Conservation (phyloP, 2,797 vertebrate genomes). For the Leptodactylus fallax region DNA sequence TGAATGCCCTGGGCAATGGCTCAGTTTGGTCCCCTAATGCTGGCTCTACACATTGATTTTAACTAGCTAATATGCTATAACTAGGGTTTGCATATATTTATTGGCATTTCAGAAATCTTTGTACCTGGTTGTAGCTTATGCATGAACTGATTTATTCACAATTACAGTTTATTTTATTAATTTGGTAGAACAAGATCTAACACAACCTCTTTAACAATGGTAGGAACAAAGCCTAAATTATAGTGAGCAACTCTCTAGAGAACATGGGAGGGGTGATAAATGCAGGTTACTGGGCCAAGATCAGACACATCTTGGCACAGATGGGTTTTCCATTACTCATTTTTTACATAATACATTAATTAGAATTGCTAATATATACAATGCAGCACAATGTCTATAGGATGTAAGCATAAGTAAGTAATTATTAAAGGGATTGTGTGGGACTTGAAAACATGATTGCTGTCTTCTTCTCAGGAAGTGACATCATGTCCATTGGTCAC, state of each 20-base stretch:
- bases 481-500: too few relatives aligned
- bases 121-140: not conserved
- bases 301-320: constrained; percentile 13
- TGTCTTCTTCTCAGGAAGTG: too few relatives aligned
- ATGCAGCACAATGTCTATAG: not conserved
- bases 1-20: too few relatives aligned
- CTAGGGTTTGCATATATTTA: too few relatives aligned
- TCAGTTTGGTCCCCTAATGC: too few relatives aligned
- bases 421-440: too few relatives aligned
- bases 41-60: too few relatives aligned
- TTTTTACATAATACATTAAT: not conserved
- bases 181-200: constrained; percentile 35
- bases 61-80: too few relatives aligned
- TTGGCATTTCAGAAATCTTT: too few relatives aligned
- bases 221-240: constrained; percentile 27
- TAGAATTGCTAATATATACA: not conserved
- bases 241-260: constrained; percentile 34
- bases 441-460: too few relatives aligned
- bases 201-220: not conserved
- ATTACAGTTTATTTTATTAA: constrained; percentile 1
- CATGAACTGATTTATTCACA: not conserved
- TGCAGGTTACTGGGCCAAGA: constrained; percentile 53
- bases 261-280: constrained; percentile 6
- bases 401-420: too few relatives aligned
- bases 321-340: not conserved